These are phyloP conservation scores for Gobio occitaniae DNA, from an alignment of 2,797 vertebrate genomes.

Conservation along the genomic window DNA sequence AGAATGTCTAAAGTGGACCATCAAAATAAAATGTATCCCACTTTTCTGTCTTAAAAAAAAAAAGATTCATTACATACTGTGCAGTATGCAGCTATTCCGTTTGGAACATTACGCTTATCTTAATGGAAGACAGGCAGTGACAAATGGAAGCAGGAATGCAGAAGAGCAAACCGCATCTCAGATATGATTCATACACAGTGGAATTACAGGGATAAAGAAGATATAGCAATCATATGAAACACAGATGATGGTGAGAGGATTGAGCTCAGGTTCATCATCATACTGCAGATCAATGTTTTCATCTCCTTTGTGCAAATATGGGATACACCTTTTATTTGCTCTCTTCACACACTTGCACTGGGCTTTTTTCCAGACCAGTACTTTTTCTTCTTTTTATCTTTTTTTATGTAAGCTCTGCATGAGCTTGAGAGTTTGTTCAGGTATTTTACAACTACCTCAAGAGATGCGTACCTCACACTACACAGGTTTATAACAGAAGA, in stretches of 20 bases:
- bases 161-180: slow-evolving; percentile 1
- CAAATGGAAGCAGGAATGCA: slow-evolving; percentile 20
- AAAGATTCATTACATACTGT: neutral
- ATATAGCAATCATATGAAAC: neutral
- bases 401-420: neutral
- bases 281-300: slow-evolving; percentile 12
- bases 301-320: slow-evolving; percentile 17
- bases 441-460: neutral
- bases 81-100: neutral
- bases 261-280: slow-evolving; percentile 15
- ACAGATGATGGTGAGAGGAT: neutral
- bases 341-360: neutral
- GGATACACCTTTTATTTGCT: neutral
- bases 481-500: slow-evolving; percentile 16
- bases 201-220: slow-evolving; percentile 20
- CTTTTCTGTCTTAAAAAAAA: neutral
- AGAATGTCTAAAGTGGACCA: neutral
- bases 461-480: neutral
- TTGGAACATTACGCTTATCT: neutral
- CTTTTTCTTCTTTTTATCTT: neutral
- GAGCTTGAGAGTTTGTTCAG: neutral
- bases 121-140: slow-evolving; percentile 26
- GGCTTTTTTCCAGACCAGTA: neutral
- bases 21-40: neutral
- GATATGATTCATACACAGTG: slow-evolving; percentile 20